phyloP scores from a whole-genome alignment of 2,888 invertebrate species.

The Idaea straminata region DNA sequence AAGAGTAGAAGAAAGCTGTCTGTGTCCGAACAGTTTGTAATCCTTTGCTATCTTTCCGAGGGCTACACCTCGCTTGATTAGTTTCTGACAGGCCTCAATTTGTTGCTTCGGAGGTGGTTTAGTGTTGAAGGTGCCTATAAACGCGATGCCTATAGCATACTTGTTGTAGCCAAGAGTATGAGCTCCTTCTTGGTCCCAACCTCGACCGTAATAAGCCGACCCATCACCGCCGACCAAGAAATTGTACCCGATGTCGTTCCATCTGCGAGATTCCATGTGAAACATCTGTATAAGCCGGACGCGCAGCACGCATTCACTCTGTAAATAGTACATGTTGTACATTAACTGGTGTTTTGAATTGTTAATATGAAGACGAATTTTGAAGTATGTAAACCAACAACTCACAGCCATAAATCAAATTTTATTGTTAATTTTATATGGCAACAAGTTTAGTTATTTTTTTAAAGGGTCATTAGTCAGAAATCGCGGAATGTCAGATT shows the following conservation, averaged over 20 bases:
- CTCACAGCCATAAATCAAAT: too few species aligned
- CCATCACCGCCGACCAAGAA: slow-evolving; percentile 91
- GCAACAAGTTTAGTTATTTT: too few species aligned
- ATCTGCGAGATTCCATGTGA: slow-evolving; percentile 83
- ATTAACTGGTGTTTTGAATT: background rate
- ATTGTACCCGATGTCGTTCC: slow-evolving; percentile 87
- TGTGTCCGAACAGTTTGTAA: slow-evolving; percentile 84
- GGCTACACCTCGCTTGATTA: slow-evolving; percentile 82
- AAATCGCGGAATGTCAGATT: too few species aligned
- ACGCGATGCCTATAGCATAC: slow-evolving; percentile 84
- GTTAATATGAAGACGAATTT: too few species aligned
- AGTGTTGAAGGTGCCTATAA: slow-evolving; percentile 85
- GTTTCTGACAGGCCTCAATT: slow-evolving; percentile 80
- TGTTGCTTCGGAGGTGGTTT: slow-evolving; percentile 73
- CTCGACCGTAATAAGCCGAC: slow-evolving; percentile 85
- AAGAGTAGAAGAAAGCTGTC: slow-evolving; percentile 82
- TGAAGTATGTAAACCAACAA: too few species aligned
- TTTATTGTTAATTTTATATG: too few species aligned
- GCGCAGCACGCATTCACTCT: slow-evolving; percentile 80
- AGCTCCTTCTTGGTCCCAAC: slow-evolving; percentile 87
- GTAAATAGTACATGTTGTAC: slow-evolving; percentile 31
- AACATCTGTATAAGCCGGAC: slow-evolving; percentile 83
- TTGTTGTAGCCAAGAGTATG: slow-evolving; percentile 85
- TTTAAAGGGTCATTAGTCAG: too few species aligned
- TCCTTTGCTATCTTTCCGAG: slow-evolving; percentile 80